phyloP scores from a whole-genome alignment of 2,797 vertebrate species.

The Uromys caudimaculatus region DNA sequence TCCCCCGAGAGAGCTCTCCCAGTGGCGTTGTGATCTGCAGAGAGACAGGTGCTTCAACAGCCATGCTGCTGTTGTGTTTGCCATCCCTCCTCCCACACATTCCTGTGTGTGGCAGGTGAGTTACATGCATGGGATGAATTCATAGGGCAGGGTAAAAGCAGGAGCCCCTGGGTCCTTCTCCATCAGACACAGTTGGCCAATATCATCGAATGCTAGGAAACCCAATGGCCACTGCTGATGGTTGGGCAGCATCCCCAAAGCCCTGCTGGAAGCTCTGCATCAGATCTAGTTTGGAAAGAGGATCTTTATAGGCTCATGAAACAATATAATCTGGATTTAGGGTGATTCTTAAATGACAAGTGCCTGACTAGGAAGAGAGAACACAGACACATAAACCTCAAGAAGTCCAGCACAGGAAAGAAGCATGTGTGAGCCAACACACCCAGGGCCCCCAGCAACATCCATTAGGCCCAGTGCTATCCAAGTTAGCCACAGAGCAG shows the following conservation, averaged over 20 bases:
- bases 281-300: background rate
- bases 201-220: fast-evolving
- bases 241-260: background rate
- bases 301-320: background rate
- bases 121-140: background rate
- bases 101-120: background rate
- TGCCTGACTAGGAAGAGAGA: background rate
- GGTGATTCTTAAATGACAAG: background rate
- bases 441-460: fast-evolving
- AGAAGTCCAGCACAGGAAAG: background rate
- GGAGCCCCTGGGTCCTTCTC: background rate
- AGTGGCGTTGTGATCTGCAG: constrained; percentile 91
- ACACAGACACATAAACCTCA: background rate
- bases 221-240: background rate
- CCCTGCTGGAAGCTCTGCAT: background rate
- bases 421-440: background rate
- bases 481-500: fast-evolving
- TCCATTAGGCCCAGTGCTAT: background rate
- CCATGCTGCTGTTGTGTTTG: background rate
- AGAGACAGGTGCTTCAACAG: background rate
- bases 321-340: background rate
- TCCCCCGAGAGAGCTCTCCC: constrained; percentile 87
- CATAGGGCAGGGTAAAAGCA: too few relatives aligned
- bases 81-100: background rate
- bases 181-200: fast-evolving